phyloP scores from a whole-genome alignment of 1,140 invertebrate species.

The Episyrphus balteatus region DNA sequence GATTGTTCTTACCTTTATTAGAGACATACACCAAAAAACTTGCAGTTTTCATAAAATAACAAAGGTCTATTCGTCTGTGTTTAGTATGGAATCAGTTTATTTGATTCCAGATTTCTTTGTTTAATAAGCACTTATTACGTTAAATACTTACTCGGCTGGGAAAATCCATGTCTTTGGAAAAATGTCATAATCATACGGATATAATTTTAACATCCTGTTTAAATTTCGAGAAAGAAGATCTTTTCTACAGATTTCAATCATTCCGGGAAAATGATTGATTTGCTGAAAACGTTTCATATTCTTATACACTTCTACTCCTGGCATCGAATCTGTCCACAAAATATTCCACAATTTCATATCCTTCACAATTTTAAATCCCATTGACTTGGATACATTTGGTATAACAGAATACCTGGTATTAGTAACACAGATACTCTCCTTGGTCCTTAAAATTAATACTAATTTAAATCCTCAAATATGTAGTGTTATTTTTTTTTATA shows the following conservation, averaged over 20 bases:
- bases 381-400: slow-evolving; percentile 52
- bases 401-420: slow-evolving; percentile 67
- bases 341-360: slow-evolving; percentile 79
- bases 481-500: too few relatives aligned
- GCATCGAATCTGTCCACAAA: slow-evolving; percentile 77
- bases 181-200: slow-evolving; percentile 80
- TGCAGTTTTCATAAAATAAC: too few relatives aligned
- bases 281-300: slow-evolving; percentile 85
- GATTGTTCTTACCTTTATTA: too few relatives aligned
- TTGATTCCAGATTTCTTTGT: too few relatives aligned
- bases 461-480: too few relatives aligned
- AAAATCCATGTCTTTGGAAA: slow-evolving; percentile 91
- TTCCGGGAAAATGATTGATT: slow-evolving; percentile 86
- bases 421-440: slow-evolving; percentile 50
- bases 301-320: slow-evolving; percentile 70
- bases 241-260: slow-evolving; percentile 81
- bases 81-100: too few relatives aligned
- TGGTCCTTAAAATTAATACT: slow-evolving; percentile 2
- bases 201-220: slow-evolving; percentile 73
- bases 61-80: too few relatives aligned
- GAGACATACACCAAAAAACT: not conserved
- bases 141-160: slow-evolving; percentile 76
- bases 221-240: slow-evolving; percentile 74
- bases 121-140: too few relatives aligned
- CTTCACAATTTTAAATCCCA: slow-evolving; percentile 67